Evolutionary conservation across 1,140 invertebrate species (phyloP), one percentile per base, ranked within the genome.

Genomic region (Ips typographus): DNA sequence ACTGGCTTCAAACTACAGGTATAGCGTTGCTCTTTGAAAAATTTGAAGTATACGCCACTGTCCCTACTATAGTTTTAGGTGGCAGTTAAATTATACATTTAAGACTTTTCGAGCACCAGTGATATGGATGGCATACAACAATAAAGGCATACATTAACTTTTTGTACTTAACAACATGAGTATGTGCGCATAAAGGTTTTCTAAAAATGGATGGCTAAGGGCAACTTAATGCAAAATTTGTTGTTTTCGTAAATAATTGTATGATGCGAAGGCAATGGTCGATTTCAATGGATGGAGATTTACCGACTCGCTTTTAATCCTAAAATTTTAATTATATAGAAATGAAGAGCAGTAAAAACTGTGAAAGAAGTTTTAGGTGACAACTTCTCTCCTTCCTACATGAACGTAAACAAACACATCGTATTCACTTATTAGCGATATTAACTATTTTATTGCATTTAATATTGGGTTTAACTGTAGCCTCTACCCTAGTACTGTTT

Each of bases 71-170:
- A 49, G n/a, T 55, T 52, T 63, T 52, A 51, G 39, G 39, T 64
- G 68, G 61, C 68, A 70, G 61, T 64, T 37, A 70, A 55, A 70
- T 58, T 63, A 43, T 70, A 70, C 44, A 64, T 63, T 49, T 70
- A 53, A 70, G 43, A 42, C 57, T 5, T 70, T 64, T 64, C 61
- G 68, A 70, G 68, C 68, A 70, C 68, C 68, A 70, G 68, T 70
- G 53, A 57, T 42, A 59, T 70, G 68, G 68, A 70, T 63, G 68
- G 68, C 61, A 70, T 70, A 70, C 68, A 70, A 70, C 37, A 70
- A 70, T 70, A 64, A 70, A 70, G 68, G 68, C 68, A 57, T 70
- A 68, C 22, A 70, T 43, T 64, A 52, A 62, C 2, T 57, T 70
- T 68, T 70, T 70, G 61, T 70, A 70, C 68, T 64, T 70, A 68